Evolutionary conservation across 2,113 vertebrate species (phyloP).

Genomic region (Neoarius graeffei): DNA sequence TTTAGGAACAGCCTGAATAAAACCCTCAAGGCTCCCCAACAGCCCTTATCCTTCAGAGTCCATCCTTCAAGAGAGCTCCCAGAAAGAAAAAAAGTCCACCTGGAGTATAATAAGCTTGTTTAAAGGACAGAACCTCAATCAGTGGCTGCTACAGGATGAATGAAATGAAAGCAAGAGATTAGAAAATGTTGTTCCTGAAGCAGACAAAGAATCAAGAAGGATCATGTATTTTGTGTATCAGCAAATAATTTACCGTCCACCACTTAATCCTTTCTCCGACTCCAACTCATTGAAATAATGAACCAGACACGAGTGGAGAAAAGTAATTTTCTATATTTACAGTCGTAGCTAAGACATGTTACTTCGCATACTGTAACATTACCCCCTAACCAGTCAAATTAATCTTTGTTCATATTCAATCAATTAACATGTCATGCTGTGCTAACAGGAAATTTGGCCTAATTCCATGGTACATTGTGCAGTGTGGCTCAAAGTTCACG

Average conservation of each 20-base stretch:
- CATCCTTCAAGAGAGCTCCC: conserved; percentile 11
- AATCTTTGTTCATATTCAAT: not conserved
- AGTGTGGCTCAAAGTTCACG: not conserved
- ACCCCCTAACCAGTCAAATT: not conserved
- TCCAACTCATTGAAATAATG: not conserved
- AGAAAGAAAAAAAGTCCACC: conserved; percentile 5
- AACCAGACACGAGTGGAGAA: not conserved
- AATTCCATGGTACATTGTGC: not conserved
- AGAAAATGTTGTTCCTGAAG: not conserved
- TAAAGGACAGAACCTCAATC: conserved; percentile 21
- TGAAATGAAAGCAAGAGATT: conserved; percentile 16
- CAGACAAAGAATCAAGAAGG: not conserved
- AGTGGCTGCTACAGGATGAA: conserved; percentile 3
- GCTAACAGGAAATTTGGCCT: not conserved
- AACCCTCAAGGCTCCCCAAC: not conserved
- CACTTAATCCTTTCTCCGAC: not conserved
- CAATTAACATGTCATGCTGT: not conserved
- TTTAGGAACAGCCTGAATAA: conserved; percentile 11
- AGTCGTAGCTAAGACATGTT: not conserved
- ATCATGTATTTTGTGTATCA: not conserved
- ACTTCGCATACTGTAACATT: not conserved
- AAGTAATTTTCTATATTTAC: not conserved
- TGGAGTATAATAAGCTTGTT: conserved; percentile 24
- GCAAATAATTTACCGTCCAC: not conserved
- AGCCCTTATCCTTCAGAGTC: conserved; percentile 6